Evolutionary conservation across 2,113 vertebrate species (phyloP).

Genomic region (Regulus satrapa): DNA sequence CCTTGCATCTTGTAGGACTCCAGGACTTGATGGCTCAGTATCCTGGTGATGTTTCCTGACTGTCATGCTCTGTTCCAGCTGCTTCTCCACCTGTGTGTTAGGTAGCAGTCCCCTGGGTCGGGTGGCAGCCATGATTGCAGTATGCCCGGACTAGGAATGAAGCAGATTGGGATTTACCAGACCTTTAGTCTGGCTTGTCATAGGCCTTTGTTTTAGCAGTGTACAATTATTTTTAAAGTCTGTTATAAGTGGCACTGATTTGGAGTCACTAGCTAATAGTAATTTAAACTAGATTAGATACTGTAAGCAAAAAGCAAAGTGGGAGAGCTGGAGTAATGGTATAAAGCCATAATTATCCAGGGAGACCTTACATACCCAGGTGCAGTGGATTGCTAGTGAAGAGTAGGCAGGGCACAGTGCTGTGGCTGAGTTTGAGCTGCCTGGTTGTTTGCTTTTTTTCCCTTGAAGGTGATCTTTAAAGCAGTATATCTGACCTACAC

Average conservation of each 20-base stretch:
- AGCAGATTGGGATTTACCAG: background rate
- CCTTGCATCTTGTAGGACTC: background rate
- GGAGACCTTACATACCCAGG: background rate
- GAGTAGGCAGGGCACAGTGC: background rate
- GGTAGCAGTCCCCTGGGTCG: background rate
- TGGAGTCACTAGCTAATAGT: background rate
- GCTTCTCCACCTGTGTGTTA: background rate
- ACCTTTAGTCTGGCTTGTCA: background rate
- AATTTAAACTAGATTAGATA: background rate
- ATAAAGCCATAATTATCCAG: background rate
- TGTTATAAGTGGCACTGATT: background rate
- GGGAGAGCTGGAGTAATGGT: background rate
- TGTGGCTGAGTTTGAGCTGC: background rate
- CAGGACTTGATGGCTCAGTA: background rate
- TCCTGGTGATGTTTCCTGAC: background rate
- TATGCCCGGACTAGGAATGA: background rate
- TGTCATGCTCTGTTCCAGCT: background rate
- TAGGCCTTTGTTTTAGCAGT: background rate
- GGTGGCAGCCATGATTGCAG: background rate
- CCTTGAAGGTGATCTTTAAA: constrained; percentile 31
- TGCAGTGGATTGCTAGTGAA: background rate
- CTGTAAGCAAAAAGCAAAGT: background rate
- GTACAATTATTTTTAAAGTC: background rate
- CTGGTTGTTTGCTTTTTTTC: background rate
- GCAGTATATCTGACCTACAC: constrained; percentile 3